Evolutionary conservation across 2,888 invertebrate species (phyloP).

Genomic region (Alloscopus bannaensis): DNA sequence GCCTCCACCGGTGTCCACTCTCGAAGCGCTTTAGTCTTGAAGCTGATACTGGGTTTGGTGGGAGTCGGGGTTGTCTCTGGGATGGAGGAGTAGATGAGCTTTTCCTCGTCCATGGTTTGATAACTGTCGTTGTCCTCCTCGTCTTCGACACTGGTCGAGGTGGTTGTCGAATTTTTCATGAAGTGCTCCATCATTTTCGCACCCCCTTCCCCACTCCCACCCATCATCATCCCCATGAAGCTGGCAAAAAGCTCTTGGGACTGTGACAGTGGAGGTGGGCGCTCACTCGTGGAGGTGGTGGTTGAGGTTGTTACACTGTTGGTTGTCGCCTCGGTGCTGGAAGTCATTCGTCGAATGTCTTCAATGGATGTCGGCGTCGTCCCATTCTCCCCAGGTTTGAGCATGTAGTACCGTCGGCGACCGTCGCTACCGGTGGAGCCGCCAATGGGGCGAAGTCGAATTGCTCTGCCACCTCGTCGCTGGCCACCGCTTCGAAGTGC

Average conservation of each 20-base stretch:
- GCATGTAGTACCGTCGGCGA: conserved; percentile 28
- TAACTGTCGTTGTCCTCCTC: background rate
- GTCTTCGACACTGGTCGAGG: background rate
- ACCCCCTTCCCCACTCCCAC: background rate
- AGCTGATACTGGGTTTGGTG: background rate
- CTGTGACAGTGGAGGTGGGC: background rate
- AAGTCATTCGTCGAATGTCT: no score
- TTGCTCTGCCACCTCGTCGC: conserved; percentile 26
- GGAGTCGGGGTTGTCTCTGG: background rate
- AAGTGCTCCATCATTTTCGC: conserved; percentile 28
- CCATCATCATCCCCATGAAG: conserved; percentile 14
- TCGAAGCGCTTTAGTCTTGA: background rate
- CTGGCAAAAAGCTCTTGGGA: conserved; percentile 22
- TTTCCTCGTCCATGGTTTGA: background rate
- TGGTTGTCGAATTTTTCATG: background rate
- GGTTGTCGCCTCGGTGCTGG: background rate
- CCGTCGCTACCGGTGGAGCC: conserved; percentile 16
- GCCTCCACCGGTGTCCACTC: conserved; percentile 42
- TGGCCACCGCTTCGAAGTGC: conserved; percentile 1
- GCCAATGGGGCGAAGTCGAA: conserved; percentile 12
- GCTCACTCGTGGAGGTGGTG: background rate
- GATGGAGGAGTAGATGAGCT: background rate
- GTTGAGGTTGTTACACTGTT: background rate
- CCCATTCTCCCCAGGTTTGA: background rate
- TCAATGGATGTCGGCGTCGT: background rate